Conservation (phyloP, 2,113 vertebrate species). For the Corynorhinus townsendii region DNA sequence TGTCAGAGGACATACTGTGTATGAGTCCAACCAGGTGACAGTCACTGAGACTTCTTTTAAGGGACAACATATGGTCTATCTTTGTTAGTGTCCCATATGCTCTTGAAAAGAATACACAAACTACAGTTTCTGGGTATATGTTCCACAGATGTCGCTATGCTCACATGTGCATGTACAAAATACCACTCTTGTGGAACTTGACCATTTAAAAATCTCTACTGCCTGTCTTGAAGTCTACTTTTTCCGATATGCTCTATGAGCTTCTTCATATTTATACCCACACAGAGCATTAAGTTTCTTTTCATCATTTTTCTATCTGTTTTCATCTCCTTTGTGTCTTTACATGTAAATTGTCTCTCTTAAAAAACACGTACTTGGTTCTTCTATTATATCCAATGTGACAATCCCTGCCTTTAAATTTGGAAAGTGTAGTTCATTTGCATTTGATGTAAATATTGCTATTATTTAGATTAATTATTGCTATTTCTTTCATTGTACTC, state of each 20-base stretch:
- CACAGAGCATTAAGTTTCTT: not conserved
- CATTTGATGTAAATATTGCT: not conserved
- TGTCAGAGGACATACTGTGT: not conserved
- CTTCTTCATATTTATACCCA: not conserved
- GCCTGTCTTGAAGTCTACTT: not conserved
- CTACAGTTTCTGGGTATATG: not conserved
- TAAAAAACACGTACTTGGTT: not conserved
- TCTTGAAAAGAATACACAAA: not conserved
- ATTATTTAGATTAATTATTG: not conserved
- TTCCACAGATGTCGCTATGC: not conserved
- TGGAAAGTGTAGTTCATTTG: not conserved
- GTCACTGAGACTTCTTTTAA: not conserved
- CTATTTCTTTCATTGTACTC: not conserved
- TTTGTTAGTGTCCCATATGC: not conserved
- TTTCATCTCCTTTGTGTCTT: not conserved
- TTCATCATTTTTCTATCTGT: not conserved
- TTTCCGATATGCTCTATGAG: not conserved
- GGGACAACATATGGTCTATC: not conserved
- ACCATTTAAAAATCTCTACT: no score
- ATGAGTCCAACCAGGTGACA: not conserved
- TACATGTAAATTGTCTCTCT: not conserved
- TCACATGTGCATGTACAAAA: not conserved
- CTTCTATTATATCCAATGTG: not conserved
- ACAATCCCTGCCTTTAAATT: not conserved
- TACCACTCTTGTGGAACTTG: not conserved